A percentile compares a stretch with the other conserved stretches of the same genome.
phyloP scores from a whole-genome alignment of 2,888 invertebrate genomes.

The Cosmia pyralina region DNA sequence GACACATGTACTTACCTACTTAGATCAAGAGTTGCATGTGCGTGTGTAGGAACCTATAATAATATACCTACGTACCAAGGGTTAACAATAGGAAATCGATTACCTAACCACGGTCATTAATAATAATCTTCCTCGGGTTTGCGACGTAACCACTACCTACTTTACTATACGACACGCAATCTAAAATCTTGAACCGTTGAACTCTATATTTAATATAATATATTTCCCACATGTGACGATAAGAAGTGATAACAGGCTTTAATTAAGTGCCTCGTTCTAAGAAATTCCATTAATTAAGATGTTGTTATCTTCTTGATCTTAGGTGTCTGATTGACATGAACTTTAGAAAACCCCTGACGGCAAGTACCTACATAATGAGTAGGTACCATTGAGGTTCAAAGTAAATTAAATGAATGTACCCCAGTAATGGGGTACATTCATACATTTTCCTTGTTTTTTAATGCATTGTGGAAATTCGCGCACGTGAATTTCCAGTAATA shows the following conservation, averaged over 20 bases:
- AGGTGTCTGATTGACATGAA: conserved; percentile 3
- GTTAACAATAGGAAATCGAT: conserved; percentile 53
- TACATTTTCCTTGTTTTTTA: no score
- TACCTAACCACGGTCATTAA: conserved; percentile 47
- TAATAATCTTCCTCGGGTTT: conserved; percentile 32
- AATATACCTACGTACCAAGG: neutral
- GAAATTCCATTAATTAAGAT: conserved; percentile 21
- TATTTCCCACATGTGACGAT: conserved; percentile 45
- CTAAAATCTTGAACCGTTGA: conserved; percentile 55
- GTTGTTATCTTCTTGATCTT: conserved; percentile 10
- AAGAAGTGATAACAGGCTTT: conserved; percentile 28
- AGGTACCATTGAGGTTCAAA: no score
- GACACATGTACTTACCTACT: no score
- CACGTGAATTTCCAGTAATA: no score
- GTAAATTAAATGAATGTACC: no score
- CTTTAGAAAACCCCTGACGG: neutral
- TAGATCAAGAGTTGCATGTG: no score
- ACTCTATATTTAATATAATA: conserved; percentile 28
- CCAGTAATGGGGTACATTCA: no score
- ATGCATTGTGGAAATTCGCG: no score
- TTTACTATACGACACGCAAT: conserved; percentile 30
- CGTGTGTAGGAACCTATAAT: no score
- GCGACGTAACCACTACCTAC: conserved; percentile 21
- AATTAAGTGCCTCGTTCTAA: conserved; percentile 18
- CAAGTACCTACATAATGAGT: neutral